These are phyloP conservation scores for Squalus acanthias DNA, from an alignment of 2,797 vertebrate species.

Conservation along the genomic window DNA sequence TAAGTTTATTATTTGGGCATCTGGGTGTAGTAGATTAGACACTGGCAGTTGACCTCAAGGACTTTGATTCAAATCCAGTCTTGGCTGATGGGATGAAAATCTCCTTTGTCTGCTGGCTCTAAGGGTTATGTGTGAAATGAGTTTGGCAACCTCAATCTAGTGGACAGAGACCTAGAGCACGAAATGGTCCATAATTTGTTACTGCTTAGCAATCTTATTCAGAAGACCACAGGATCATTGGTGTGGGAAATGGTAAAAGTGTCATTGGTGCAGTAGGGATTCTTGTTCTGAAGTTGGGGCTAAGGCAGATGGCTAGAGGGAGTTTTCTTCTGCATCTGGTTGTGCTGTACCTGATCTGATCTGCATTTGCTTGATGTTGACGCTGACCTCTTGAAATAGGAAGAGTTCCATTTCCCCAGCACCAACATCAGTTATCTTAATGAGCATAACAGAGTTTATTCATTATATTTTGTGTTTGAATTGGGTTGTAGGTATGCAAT, in stretches of 20 bases:
- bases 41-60: background rate
- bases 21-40: background rate
- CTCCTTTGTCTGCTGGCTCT: background rate
- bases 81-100: background rate
- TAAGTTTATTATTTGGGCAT: background rate
- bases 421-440: background rate
- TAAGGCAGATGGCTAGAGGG: background rate
- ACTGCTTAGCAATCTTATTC: background rate
- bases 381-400: background rate
- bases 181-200: background rate
- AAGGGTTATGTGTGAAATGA: background rate
- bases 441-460: background rate
- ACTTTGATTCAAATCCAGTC: background rate
- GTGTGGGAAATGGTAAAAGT: background rate
- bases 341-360: background rate
- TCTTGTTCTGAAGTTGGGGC: background rate
- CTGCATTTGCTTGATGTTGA: background rate
- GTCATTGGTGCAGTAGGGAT: background rate
- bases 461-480: background rate
- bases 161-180: background rate
- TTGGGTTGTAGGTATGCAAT: constrained; percentile 76
- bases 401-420: background rate
- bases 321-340: background rate
- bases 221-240: background rate
- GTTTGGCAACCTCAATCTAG: background rate